These are phyloP conservation scores for Nothocercus julius DNA, from an alignment of 2,113 vertebrate species.

Conservation along the genomic window DNA sequence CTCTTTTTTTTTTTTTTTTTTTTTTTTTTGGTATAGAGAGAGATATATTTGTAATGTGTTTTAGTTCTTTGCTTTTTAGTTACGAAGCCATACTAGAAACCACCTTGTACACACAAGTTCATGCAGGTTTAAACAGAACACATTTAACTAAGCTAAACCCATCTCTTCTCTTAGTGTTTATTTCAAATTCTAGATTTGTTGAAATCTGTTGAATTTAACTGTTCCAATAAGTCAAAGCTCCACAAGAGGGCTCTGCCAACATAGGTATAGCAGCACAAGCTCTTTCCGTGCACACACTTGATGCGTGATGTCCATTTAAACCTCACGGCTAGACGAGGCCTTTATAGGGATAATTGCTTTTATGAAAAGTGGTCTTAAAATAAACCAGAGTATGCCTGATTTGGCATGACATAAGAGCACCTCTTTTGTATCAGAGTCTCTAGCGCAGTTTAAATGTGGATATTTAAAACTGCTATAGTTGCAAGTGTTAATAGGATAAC, in stretches of 20 bases:
- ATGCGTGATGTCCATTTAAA: not conserved
- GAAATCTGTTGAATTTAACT: not conserved
- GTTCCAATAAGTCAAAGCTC: not conserved
- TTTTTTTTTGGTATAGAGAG: no score
- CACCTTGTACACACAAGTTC: not conserved
- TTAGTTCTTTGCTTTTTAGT: not conserved
- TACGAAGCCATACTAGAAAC: not conserved
- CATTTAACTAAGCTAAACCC: not conserved
- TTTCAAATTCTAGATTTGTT: not conserved
- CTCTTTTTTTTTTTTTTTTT: not conserved
- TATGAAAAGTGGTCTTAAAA: not conserved
- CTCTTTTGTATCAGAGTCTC: accelerated
- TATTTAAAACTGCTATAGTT: not conserved
- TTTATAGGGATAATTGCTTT: not conserved
- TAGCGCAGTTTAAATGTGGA: not conserved
- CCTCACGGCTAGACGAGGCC: not conserved
- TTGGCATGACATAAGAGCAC: accelerated
- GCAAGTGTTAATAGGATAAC: not conserved
- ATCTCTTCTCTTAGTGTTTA: not conserved
- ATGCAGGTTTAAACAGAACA: not conserved
- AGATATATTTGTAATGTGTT: not conserved
- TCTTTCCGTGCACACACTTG: not conserved
- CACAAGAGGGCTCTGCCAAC: conserved; percentile 38
- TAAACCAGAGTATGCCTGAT: not conserved
- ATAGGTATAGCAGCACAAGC: accelerated